A percentile compares a stretch with the other conserved stretches of the same genome.
These are phyloP conservation scores for Schizopygopsis pylzovi DNA, from an alignment of 2,797 vertebrate species.

Conservation along the genomic window DNA sequence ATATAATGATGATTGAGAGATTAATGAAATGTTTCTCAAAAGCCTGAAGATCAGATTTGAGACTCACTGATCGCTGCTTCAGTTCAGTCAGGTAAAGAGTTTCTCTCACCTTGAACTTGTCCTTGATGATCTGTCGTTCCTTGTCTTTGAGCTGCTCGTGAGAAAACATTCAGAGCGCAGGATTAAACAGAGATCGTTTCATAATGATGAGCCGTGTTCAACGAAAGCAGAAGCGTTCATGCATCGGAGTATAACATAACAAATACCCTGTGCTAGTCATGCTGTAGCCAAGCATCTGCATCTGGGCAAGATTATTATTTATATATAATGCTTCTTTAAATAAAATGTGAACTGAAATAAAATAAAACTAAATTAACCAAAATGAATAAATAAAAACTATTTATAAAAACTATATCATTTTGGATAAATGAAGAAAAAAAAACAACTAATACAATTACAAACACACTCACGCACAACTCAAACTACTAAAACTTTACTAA, in stretches of 20 bases:
- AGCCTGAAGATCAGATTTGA: too few species aligned
- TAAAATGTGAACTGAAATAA: too few species aligned
- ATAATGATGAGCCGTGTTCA: background rate
- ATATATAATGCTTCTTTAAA: too few species aligned
- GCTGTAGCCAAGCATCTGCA: too few species aligned
- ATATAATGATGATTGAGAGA: too few species aligned
- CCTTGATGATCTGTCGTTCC: constrained; percentile 96
- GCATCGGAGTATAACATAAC: too few species aligned
- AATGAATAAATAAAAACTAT: background rate
- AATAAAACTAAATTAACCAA: background rate
- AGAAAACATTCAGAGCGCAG: background rate
- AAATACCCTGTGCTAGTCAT: too few species aligned
- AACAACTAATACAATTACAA: background rate
- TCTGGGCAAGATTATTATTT: too few species aligned
- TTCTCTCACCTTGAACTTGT: constrained; percentile 93
- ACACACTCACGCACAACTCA: too few species aligned
- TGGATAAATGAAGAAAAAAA: background rate
- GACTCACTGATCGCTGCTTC: too few species aligned
- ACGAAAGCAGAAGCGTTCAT: background rate
- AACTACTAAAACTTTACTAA: background rate
- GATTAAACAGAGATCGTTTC: background rate
- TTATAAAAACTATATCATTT: too few species aligned
- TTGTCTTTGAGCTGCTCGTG: constrained; percentile 91
- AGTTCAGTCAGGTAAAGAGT: background rate
- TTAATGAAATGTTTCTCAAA: too few species aligned